Evolutionary conservation across 2,797 vertebrate species (phyloP).

Genomic region (Artibeus jamaicensis): DNA sequence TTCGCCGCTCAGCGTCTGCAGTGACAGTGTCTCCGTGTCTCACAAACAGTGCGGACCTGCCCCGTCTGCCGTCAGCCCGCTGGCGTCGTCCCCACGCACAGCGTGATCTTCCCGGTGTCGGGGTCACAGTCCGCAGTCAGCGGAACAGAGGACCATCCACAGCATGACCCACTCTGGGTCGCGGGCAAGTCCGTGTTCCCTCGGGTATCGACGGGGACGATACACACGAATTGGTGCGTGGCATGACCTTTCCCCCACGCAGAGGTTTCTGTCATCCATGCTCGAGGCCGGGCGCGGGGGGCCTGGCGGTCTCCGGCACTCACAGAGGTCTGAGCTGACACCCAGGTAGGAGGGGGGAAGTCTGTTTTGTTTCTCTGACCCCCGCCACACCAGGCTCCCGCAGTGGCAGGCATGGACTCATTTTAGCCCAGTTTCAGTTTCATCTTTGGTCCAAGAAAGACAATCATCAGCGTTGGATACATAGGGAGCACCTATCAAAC

Average conservation of each 20-base stretch:
- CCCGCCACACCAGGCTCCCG: not conserved
- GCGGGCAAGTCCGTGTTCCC: not conserved
- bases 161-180: no score
- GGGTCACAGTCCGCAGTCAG: no score
- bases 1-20: not conserved
- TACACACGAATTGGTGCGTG: not conserved
- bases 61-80: not conserved
- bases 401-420: not conserved
- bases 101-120: rapidly evolving
- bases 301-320: not conserved
- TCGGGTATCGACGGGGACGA: not conserved
- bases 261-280: not conserved
- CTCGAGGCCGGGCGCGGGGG: not conserved
- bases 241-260: not conserved
- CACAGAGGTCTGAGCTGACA: not conserved
- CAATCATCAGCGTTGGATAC: not conserved
- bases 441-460: not conserved
- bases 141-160: not conserved
- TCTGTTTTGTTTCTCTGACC: not conserved
- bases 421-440: not conserved
- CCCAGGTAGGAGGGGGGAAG: not conserved
- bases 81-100: not conserved
- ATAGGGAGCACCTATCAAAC: not conserved
- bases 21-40: no score
- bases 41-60: not conserved